phyloP scores from a whole-genome alignment of 1,140 invertebrate species.

The Oreohelix idahoensis region DNA sequence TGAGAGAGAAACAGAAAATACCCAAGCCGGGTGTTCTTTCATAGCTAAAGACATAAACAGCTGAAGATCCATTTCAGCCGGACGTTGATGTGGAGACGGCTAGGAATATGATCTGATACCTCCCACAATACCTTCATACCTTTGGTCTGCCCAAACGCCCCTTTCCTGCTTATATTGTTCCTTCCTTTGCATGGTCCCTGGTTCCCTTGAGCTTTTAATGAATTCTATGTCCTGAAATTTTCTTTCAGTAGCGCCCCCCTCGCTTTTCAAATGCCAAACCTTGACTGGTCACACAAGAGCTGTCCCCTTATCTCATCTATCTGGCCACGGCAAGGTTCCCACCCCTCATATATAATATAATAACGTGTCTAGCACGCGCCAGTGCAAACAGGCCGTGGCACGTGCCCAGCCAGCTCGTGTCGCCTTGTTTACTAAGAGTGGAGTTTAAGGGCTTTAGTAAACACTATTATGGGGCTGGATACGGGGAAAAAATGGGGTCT shows the following conservation, averaged over 20 bases:
- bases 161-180: no score
- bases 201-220: no score
- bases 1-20: no score
- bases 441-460: neutral
- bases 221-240: no score
- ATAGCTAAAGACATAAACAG: no score
- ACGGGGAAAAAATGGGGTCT: neutral
- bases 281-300: neutral
- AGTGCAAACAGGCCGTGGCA: conserved; percentile 9
- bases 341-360: neutral
- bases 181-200: no score
- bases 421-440: neutral
- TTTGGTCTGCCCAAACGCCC: no score
- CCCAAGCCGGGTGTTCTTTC: no score
- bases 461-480: conserved; percentile 2
- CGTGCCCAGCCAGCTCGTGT: conserved; percentile 2
- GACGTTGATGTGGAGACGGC: no score
- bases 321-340: neutral
- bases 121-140: no score
- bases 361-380: neutral
- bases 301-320: neutral
- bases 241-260: neutral
- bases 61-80: no score
- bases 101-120: no score
- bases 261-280: neutral